Evolutionary conservation across 2,113 vertebrate genomes (phyloP), one percentile per base, ranked within the genome.

Genomic region (Amphilophus citrinellus): DNA sequence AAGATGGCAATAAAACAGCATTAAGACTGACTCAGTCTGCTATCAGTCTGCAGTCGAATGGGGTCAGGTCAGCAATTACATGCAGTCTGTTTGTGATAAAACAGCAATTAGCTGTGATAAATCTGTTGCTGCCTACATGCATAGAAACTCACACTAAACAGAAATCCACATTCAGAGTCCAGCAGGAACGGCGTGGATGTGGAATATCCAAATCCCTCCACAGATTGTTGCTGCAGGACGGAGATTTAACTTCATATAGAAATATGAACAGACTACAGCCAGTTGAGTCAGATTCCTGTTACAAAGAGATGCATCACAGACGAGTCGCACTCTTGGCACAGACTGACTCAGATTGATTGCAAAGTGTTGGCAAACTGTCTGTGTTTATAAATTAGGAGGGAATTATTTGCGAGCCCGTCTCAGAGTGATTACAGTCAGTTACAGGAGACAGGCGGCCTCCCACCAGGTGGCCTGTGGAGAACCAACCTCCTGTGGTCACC

Each of bases 21-120:
- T 44, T 44, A 66, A 66, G 42, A 35, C 35, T 2, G 35, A 35
- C 7, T 35, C 35, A 35, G 32, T 32, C 32, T 32, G 32, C 32
- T 32, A 32, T 1, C 44, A 47, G 5, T 50, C 14, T 50, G 14
- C 22, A 17, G 0, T 27, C 47, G 2, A 68, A 68, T 68, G 63
- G 1, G 39, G 39, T 68, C 22, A 68, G 22, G 3, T 47, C 47
- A 42, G 17, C 42, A 47, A 47, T 68, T 27, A 47, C 17, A 68
- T 10, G 10, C 0, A 68, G 18, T 68, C 0, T 68, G 0, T 22
- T 27, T 47, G 8, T 22, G 6, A 5, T 42, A 68, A 27, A 27
- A 27, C 27, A 27, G 27, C 27, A 27, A 47, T 66, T 17, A 44
- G 44, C 39, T 47, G 14, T 2, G 39, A 68, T 68, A 8, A 68